Base-by-base conservation (phyloP, 2,113 vertebrate species). In the Felis catus region DNA sequence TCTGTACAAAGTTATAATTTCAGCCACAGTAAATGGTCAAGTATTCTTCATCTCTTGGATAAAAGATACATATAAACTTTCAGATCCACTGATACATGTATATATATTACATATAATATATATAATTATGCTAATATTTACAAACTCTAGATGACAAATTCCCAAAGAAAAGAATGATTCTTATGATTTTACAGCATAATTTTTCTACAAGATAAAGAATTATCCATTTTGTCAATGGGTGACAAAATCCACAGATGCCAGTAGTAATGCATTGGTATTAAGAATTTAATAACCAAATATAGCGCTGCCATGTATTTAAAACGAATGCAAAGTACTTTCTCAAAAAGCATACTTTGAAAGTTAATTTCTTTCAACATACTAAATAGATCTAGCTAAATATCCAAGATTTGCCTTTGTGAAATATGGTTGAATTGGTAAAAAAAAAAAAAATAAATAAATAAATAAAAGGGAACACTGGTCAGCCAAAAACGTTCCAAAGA, bases 71-170 rank as follows among this genome's bases (percentile, higher is more conserved):
- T 36, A 16, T 16, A 58, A 71, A 76, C 91, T 12, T 71, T 87
- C 16, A 91, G 31, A 63, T 82, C 58, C 23, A 31, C 41, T 92
- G 25, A 45, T 45, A 76, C 16, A 76, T 92, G 27, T 6, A 81
- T 65, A 89, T 8, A 23, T 78, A 19, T 15, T 94, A 31, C 5
- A 81, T 70, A 86, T 8, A 19, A 55, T 74, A 19, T 15, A 10
- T 97, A 89, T 79, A 97, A 94, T 80, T 83, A 97, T 95, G 82
- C 92, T 9, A 18, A 70, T 89, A 78, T 93, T 71, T 85, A 66
- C 25, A 93, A 55, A 41, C n/a, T 73, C 16, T 81, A 39, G 63
- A 76, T 36, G 36, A 96, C 91, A 97, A 97, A 82, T 86, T 93
- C 71, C 91, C 79, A 84, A 39, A 45, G 61, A 91, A 96, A 71